Evolutionary conservation across 1,140 invertebrate genomes (phyloP).

Genomic region (Drosophila albomicans): DNA sequence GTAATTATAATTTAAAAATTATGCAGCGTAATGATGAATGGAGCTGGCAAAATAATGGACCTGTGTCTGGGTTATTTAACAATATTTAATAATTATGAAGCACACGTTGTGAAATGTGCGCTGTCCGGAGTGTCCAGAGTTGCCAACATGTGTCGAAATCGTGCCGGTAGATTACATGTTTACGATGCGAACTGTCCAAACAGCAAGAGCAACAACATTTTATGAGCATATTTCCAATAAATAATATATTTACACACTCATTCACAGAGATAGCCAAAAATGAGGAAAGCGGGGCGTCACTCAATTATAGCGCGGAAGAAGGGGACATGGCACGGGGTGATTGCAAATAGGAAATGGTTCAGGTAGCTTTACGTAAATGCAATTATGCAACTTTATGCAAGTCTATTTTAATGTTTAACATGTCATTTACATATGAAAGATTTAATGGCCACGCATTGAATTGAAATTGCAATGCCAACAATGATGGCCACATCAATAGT

Average conservation of each 20-base stretch:
- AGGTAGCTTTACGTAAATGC: conserved; percentile 65
- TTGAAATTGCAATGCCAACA: conserved; percentile 60
- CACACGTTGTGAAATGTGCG: conserved; percentile 20
- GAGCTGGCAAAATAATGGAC: conserved; percentile 10
- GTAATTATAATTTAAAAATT: conserved; percentile 12
- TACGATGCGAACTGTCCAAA: conserved; percentile 27
- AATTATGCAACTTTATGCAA: conserved; percentile 82
- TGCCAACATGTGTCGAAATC: conserved; percentile 61
- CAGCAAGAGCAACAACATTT: conserved; percentile 47
- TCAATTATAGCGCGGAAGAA: conserved; percentile 22
- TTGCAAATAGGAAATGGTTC: not conserved
- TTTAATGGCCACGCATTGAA: conserved; percentile 67
- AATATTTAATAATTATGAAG: conserved; percentile 41
- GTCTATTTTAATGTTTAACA: conserved; percentile 81
- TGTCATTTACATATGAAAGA: conserved; percentile 80
- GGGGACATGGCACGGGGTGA: too few relatives aligned
- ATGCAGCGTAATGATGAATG: conserved; percentile 3
- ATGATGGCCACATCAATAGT: not conserved
- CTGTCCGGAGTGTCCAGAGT: conserved; percentile 33
- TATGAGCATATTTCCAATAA: conserved; percentile 72
- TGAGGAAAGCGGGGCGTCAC: conserved; percentile 18
- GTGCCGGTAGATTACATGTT: conserved; percentile 53
- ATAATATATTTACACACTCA: conserved; percentile 55
- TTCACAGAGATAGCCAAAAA: conserved; percentile 18
- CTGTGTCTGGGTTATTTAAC: conserved; percentile 12